Evolutionary conservation across 2,113 vertebrate genomes (phyloP), one percentile per base, ranked within the genome.

Genomic region (Ictalurus furcatus): DNA sequence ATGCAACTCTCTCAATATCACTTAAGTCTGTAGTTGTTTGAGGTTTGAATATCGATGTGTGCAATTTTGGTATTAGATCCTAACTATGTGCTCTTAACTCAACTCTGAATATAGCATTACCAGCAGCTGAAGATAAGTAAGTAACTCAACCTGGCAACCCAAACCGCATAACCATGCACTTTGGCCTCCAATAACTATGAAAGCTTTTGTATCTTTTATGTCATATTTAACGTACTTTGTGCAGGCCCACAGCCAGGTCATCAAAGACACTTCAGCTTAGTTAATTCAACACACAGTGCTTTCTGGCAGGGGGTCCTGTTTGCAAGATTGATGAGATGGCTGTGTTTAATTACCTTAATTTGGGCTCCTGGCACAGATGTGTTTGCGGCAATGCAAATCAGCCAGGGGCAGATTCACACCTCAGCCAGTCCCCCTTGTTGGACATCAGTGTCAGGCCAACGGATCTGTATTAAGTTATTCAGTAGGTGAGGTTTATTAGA

Each of bases 311-410:
- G 63, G 19, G 23, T 83, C 88, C 89, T 86, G 92, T 83, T 93
- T 90, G 92, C 94, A 90, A 92, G 93, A 92, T 91, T 94, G 93
- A 94, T 94, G 92, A 93, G 91, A 92, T 90, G 92, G 88, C 89
- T 93, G 90, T 58, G 82, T 94, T 95, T 94, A 93, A 95, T 96
- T 95, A 93, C 92, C 94, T 94, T 94, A 90, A 94, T 95, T 94
- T 93, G 90, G 92, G 89, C 92, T 94, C 93, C 93, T 94, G 93
- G 93, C 93, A 89, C 87, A 30, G 82, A 86, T 63, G 71, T 63
- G 80, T 80, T 71, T 91, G 89, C 90, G 88, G 87, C 84, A 87
- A 94, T 93, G 90, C 85, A 86, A 94, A 93, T 93, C 92, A 93
- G 16, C 2, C 44, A 90, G 88, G 92, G 89, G 88, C 81, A 86